A percentile compares a stretch with the other conserved stretches of the same genome.
Evolutionary conservation across 2,888 invertebrate species (phyloP).

Genomic region (Alloscopus bannaensis): DNA sequence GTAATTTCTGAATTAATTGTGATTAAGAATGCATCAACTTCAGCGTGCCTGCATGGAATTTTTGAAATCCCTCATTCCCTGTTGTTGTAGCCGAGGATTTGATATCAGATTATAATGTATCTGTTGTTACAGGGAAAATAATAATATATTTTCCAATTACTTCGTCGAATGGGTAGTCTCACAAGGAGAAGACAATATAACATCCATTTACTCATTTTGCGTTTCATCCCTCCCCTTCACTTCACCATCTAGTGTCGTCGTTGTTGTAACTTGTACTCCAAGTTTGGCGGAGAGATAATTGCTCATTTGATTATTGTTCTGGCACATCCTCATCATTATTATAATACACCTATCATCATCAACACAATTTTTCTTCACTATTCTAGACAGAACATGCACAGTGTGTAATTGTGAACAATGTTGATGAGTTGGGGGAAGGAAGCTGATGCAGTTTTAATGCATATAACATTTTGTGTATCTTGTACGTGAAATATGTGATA

Average conservation of each 20-base stretch:
- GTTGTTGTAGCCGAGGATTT: too few relatives aligned
- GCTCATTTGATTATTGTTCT: slow-evolving; percentile 26
- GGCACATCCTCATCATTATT: slow-evolving; percentile 34
- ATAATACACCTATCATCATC: slow-evolving; percentile 33
- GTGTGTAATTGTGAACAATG: slow-evolving; percentile 5
- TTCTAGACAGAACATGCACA: slow-evolving; percentile 21
- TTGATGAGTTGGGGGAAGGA: slow-evolving; percentile 36
- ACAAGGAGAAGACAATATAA: slow-evolving; percentile 24
- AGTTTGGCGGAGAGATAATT: slow-evolving; percentile 46
- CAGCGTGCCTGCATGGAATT: too few relatives aligned
- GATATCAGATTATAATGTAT: too few relatives aligned
- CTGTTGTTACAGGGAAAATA: slow-evolving; percentile 24
- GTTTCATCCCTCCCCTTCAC: slow-evolving; percentile 15
- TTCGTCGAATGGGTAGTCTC: not conserved
- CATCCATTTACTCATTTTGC: slow-evolving; percentile 19
- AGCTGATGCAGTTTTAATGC: slow-evolving; percentile 35
- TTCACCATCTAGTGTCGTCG: not conserved
- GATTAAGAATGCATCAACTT: slow-evolving; percentile 39
- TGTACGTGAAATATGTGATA: too few relatives aligned
- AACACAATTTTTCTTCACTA: not conserved
- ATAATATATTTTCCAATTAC: slow-evolving; percentile 44
- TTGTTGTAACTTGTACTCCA: not conserved
- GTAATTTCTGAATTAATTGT: slow-evolving; percentile 50
- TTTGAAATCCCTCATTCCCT: too few relatives aligned
- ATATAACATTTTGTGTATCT: too few relatives aligned